Conservation (phyloP, 2,797 vertebrate genomes). For the Zalophus californianus region DNA sequence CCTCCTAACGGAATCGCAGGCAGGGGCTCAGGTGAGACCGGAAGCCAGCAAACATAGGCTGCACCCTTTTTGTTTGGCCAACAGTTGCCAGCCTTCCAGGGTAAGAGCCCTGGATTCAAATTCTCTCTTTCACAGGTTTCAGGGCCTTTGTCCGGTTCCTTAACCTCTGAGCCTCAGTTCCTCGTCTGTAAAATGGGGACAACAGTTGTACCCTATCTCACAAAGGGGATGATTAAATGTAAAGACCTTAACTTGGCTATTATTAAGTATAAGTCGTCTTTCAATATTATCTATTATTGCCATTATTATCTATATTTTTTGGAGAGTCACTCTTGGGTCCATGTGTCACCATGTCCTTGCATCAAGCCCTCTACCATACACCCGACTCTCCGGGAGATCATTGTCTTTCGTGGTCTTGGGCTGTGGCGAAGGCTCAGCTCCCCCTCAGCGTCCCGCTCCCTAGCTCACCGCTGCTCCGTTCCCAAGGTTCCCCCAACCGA, state of each 20-base stretch:
- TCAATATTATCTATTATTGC: too few relatives aligned
- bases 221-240: background rate
- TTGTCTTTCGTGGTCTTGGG: background rate
- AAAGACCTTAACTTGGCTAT: background rate
- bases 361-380: accelerated
- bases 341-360: background rate
- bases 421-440: background rate
- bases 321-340: background rate
- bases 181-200: background rate
- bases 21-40: background rate
- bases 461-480: background rate
- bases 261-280: background rate
- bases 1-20: background rate
- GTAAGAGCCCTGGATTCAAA: background rate
- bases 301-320: background rate
- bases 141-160: background rate
- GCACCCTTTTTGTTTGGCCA: background rate
- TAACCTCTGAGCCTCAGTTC: background rate
- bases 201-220: background rate
- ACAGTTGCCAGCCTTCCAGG: background rate
- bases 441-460: accelerated
- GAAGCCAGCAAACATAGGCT: background rate
- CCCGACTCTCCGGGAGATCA: accelerated
- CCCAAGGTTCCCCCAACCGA: background rate
- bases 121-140: background rate